Evolutionary conservation across 2,888 invertebrate species (phyloP), one percentile per base, ranked within the genome.

Genomic region (Nemotelus pantherinus): DNA sequence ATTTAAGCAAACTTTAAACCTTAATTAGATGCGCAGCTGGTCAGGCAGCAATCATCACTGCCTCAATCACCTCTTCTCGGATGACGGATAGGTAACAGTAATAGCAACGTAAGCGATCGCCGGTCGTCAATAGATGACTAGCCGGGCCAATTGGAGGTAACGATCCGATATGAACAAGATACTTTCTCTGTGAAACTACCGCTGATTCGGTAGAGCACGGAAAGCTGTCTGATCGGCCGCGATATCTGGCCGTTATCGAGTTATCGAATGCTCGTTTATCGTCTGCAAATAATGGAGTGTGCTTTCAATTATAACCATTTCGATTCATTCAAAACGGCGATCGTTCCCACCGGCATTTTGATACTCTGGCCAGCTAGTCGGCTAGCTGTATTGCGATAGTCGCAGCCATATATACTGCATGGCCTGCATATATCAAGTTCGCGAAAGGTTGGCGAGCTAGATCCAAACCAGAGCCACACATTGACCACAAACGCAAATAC

Each of bases 211-310:
- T 5, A 65, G 45, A 65, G 47, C 47, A 53, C 7, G 7, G 55
- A 43, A 41, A 41, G 53, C 70, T 3, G 55, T 25, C 25, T 7
- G 55, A 39, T 10, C 65, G 25, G 55, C 2, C 53, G 7, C 53
- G 9, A 70, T 43, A n/a, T 55, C 44, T 53, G 43, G 41, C 70
- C 70, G 70, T 70, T 70, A 70, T 70, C 70, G 6, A 65, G 65
- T 10, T n/a, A 47, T 47, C 3, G 7, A 45, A 41, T 45, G 44
- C 10, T 65, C 3, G 25, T 10, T 4, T 10, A 47, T 65, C 45
- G 65, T n/a, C 47, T 9, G n/a, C 10, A 45, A 7, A 65, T 41
- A n/a, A 47, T 47, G n/a, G 65, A n/a, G 65, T 45, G 65, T 65
- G 65, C 65, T 45, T 65, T 65, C 65, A 41, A 10, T 65, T 65